These are phyloP conservation scores for Acromyrmex heyeri DNA, from an alignment of 1,140 invertebrate species.

Conservation along the genomic window DNA sequence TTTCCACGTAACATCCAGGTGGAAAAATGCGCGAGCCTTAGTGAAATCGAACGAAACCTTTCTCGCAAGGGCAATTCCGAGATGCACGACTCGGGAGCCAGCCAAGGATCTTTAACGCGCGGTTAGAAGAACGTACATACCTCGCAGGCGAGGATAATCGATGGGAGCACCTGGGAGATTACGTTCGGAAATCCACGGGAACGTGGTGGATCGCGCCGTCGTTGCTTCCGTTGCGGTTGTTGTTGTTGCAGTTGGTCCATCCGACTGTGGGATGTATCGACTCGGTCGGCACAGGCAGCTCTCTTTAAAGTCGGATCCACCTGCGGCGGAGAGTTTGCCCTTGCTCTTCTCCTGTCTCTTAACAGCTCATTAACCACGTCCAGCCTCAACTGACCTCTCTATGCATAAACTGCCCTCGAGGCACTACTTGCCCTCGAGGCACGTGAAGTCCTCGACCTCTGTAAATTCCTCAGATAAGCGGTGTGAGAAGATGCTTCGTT, in stretches of 20 bases:
- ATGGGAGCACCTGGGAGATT: conserved; percentile 53
- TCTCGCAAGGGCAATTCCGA: conserved; percentile 21
- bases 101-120: conserved; percentile 49
- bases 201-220: conserved; percentile 25
- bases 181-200: conserved; percentile 39
- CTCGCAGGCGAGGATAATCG: conserved; percentile 59
- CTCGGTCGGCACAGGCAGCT: conserved; percentile 23
- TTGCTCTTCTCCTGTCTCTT: conserved; percentile 74
- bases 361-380: conserved; percentile 81
- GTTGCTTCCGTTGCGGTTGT: conserved; percentile 52
- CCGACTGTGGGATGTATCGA: conserved; percentile 24
- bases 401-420: conserved; percentile 56
- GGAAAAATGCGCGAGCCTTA: conserved; percentile 42
- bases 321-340: conserved; percentile 56
- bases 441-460: conserved; percentile 35
- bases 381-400: conserved; percentile 74
- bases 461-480: conserved; percentile 38
- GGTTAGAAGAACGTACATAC: conserved; percentile 52
- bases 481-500: conserved; percentile 9
- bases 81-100: conserved; percentile 29
- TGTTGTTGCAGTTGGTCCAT: conserved; percentile 32
- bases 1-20: conserved; percentile 36
- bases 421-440: conserved; percentile 15
- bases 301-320: conserved; percentile 58
- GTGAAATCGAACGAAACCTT: conserved; percentile 40